These are phyloP conservation scores for Macrochelys suwanniensis DNA, from an alignment of 2,797 vertebrate genomes.

Conservation along the genomic window DNA sequence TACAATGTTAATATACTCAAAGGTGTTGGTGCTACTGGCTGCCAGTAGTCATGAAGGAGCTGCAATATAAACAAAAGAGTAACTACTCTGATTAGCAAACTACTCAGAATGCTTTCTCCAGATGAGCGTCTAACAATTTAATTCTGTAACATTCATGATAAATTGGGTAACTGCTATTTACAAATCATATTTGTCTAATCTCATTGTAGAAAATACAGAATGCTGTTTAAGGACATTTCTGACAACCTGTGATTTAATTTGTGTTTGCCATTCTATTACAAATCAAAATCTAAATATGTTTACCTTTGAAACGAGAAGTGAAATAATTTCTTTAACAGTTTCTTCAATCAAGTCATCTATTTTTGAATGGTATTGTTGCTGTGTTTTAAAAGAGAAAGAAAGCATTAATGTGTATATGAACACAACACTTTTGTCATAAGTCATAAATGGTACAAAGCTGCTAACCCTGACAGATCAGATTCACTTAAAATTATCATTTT, in stretches of 20 bases:
- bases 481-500: constrained; percentile 83
- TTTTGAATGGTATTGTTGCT: constrained; percentile 99
- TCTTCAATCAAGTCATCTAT: constrained; percentile 97
- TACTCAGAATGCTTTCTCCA: not conserved
- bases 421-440: constrained; percentile 71
- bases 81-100: not conserved
- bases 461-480: constrained; percentile 75
- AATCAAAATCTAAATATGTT: constrained; percentile 62
- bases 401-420: constrained; percentile 71
- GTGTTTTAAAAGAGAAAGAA: constrained; percentile 78
- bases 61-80: not conserved
- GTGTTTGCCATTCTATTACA: constrained; percentile 10
- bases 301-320: constrained; percentile 96
- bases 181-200: not conserved
- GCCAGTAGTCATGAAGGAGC: not conserved
- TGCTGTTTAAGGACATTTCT: constrained; percentile 1
- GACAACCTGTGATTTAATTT: constrained; percentile 7
- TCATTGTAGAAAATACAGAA: not conserved
- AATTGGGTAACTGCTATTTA: not conserved
- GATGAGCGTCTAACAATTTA: not conserved
- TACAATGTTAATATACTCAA: not conserved
- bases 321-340: constrained; percentile 94
- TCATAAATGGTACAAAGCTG: constrained; percentile 74
- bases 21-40: not conserved
- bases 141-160: constrained; percentile 21